A percentile compares a stretch with the other conserved stretches of the same genome.
Conservation (phyloP, 2,797 vertebrate species). For the Acanthurus leucopareius region DNA sequence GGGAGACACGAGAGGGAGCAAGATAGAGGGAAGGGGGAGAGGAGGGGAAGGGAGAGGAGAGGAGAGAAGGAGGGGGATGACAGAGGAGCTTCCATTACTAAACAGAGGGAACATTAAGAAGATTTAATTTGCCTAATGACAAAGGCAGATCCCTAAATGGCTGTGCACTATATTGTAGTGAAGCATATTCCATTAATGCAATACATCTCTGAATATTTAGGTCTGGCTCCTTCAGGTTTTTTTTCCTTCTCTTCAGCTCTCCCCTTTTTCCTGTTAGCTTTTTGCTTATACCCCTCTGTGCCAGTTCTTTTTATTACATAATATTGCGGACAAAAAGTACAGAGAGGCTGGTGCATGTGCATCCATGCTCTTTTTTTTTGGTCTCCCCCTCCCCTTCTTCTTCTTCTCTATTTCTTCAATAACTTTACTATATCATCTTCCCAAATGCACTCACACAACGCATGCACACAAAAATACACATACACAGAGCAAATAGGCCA, state of each 20-base stretch:
- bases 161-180: slow-evolving; percentile 66
- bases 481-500: slow-evolving; percentile 16
- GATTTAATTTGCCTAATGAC: slow-evolving; percentile 81
- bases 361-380: slow-evolving; percentile 43
- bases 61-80: slow-evolving; percentile 48
- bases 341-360: slow-evolving; percentile 53
- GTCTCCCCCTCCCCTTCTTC: slow-evolving; percentile 15
- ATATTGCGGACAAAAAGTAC: slow-evolving; percentile 72
- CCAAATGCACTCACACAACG: slow-evolving; percentile 4
- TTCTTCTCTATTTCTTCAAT: slow-evolving; percentile 24
- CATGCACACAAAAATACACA: not conserved
- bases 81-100: slow-evolving; percentile 73
- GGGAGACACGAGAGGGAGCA: slow-evolving; percentile 72
- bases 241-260: slow-evolving; percentile 34
- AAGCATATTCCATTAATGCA: slow-evolving; percentile 72
- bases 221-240: slow-evolving; percentile 38
- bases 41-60: not conserved
- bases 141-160: slow-evolving; percentile 76
- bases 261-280: slow-evolving; percentile 51
- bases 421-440: slow-evolving; percentile 23
- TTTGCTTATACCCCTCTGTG: slow-evolving; percentile 62
- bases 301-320: slow-evolving; percentile 74
- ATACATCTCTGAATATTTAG: slow-evolving; percentile 71
- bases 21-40: slow-evolving; percentile 41
- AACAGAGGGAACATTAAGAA: slow-evolving; percentile 78